A percentile compares a stretch with the other conserved stretches of the same genome.
Conservation (phyloP, 2,113 vertebrate species). For the Oceanodroma tethys region DNA sequence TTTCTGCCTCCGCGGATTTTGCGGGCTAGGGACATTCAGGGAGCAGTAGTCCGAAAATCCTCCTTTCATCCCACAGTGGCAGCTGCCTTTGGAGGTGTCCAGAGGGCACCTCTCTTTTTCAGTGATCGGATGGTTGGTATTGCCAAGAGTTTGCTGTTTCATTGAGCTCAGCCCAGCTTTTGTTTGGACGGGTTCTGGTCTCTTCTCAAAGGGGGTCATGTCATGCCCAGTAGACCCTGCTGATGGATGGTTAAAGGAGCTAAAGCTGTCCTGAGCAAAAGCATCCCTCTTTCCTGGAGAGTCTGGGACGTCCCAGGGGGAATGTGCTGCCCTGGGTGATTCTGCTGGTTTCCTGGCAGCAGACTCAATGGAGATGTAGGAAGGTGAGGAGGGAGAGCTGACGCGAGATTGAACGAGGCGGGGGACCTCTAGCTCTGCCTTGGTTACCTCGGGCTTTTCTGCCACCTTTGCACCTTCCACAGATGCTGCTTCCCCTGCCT, state of each 20-base stretch:
- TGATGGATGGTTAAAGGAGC: background rate
- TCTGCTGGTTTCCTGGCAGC: constrained; percentile 76
- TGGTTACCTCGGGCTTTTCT: background rate
- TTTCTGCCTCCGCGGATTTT: constrained; percentile 72
- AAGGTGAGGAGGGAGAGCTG: constrained; percentile 80
- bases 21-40: constrained; percentile 9
- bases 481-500: background rate
- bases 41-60: background rate
- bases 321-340: background rate
- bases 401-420: constrained; percentile 46
- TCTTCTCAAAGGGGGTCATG: background rate
- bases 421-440: constrained; percentile 4
- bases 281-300: constrained; percentile 15
- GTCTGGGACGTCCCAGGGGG: background rate
- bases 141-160: constrained; percentile 5
- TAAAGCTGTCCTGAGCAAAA: constrained; percentile 16
- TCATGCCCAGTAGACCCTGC: background rate
- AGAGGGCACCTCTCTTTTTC: constrained; percentile 9
- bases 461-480: background rate
- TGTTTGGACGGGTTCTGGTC: background rate
- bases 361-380: constrained; percentile 86
- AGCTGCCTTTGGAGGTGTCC: constrained; percentile 11
- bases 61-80: constrained; percentile 37
- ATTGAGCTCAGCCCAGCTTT: background rate
- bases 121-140: background rate